These are phyloP conservation scores for Penaeus japonicus DNA, from an alignment of 1,140 invertebrate genomes.

Conservation along the genomic window DNA sequence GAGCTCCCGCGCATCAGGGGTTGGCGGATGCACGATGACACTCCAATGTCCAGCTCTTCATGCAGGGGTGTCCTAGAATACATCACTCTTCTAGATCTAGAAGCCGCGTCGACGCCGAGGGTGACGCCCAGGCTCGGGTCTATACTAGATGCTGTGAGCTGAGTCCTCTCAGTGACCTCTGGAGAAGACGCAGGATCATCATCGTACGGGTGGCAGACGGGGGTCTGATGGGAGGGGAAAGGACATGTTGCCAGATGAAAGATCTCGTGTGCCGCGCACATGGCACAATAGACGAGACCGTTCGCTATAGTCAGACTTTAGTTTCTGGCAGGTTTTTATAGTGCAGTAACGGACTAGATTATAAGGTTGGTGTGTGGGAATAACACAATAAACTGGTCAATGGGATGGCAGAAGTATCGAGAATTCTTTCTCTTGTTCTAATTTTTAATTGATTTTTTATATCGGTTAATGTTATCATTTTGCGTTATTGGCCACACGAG, in stretches of 20 bases:
- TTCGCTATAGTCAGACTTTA: neutral
- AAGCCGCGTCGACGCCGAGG: neutral
- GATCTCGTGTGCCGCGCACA: neutral
- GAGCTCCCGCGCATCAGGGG: constrained; percentile 7
- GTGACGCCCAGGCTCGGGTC: neutral
- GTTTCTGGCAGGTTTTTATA: too few relatives aligned
- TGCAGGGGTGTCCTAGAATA: constrained; percentile 8
- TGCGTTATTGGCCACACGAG: too few relatives aligned
- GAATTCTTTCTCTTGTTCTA: too few relatives aligned
- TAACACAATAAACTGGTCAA: too few relatives aligned
- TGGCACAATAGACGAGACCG: neutral
- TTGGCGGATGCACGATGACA: neutral
- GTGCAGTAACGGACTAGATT: too few relatives aligned
- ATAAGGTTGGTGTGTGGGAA: too few relatives aligned
- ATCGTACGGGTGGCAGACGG: constrained; percentile 23
- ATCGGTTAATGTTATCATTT: too few relatives aligned
- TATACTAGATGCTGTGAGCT: constrained; percentile 26
- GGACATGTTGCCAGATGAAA: neutral
- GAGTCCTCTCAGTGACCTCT: constrained; percentile 26
- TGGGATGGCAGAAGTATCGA: too few relatives aligned
- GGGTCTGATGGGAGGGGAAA: constrained; percentile 17
- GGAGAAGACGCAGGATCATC: constrained; percentile 20
- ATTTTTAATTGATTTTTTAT: too few relatives aligned
- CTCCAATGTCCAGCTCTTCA: neutral
- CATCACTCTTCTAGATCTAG: neutral